These are phyloP conservation scores for Distichodus sexfasciatus DNA, from an alignment of 2,797 vertebrate genomes.

Conservation along the genomic window DNA sequence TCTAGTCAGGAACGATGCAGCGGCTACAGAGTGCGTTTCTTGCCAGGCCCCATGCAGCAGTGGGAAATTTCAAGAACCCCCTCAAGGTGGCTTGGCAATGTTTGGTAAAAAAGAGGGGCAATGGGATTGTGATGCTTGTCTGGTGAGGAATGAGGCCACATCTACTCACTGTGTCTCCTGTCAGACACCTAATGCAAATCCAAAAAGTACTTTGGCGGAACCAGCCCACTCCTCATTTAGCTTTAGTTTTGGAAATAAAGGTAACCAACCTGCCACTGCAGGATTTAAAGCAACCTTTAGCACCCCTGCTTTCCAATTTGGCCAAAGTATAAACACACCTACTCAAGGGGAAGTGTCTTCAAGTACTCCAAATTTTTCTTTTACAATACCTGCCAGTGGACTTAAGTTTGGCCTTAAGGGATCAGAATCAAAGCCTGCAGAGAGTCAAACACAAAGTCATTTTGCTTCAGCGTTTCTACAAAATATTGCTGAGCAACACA, in stretches of 20 bases:
- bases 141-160: constrained; percentile 71
- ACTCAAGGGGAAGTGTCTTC: constrained; percentile 59
- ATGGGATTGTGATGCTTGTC: constrained; percentile 76
- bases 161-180: constrained; percentile 78
- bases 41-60: constrained; percentile 57
- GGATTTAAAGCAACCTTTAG: constrained; percentile 77
- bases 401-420: constrained; percentile 92
- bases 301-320: constrained; percentile 82
- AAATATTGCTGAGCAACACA: constrained; percentile 76
- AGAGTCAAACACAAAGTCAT: constrained; percentile 37
- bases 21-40: constrained; percentile 58
- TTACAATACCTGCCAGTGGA: constrained; percentile 69
- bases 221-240: constrained; percentile 64
- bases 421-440: constrained; percentile 52
- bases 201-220: constrained; percentile 56
- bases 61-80: constrained; percentile 9
- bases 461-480: constrained; percentile 72
- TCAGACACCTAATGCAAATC: constrained; percentile 73
- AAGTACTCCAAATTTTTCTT: constrained; percentile 79
- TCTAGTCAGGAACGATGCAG: constrained; percentile 74
- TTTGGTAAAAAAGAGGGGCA: constrained; percentile 66
- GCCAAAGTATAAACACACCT: constrained; percentile 72
- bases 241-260: constrained; percentile 62
- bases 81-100: constrained; percentile 34
- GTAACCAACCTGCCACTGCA: constrained; percentile 69